Percentiles rank a stretch among this genome's conserved stretches.
phyloP scores from a whole-genome alignment of 2,888 invertebrate species.

The Drosophila dives region DNA sequence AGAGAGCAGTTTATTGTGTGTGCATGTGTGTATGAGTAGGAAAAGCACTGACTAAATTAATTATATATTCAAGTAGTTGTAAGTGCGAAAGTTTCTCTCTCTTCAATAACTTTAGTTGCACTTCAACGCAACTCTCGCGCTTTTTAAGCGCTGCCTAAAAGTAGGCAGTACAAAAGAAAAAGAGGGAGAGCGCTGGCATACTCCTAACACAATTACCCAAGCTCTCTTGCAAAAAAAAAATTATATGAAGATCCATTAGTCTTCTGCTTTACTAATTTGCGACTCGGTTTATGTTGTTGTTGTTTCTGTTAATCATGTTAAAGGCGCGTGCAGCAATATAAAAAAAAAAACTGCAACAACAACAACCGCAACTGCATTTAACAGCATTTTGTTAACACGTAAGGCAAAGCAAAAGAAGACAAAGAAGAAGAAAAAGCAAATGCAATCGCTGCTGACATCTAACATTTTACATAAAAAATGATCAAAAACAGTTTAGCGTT shows the following conservation, averaged over 20 bases:
- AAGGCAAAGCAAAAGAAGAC: constrained; percentile 20
- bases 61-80: not conserved
- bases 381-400: constrained; percentile 44
- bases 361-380: constrained; percentile 22
- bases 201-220: constrained; percentile 6
- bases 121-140: not conserved
- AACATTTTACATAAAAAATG: constrained; percentile 24
- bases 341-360: not conserved
- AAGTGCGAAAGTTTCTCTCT: constrained; percentile 7
- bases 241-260: constrained; percentile 24
- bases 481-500: constrained; percentile 45
- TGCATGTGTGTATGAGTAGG: not conserved
- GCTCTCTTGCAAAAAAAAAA: constrained; percentile 1
- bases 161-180: constrained; percentile 53
- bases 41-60: not conserved
- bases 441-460: constrained; percentile 10
- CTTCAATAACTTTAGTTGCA: constrained; percentile 10
- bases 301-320: constrained; percentile 16
- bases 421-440: constrained; percentile 21
- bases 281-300: constrained; percentile 23
- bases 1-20: not conserved
- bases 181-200: not conserved
- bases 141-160: constrained; percentile 54
- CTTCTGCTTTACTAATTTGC: constrained; percentile 46
- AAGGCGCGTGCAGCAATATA: constrained; percentile 40